Conservation (phyloP, 2,797 vertebrate genomes). For the Pagetopsis macropterus region DNA sequence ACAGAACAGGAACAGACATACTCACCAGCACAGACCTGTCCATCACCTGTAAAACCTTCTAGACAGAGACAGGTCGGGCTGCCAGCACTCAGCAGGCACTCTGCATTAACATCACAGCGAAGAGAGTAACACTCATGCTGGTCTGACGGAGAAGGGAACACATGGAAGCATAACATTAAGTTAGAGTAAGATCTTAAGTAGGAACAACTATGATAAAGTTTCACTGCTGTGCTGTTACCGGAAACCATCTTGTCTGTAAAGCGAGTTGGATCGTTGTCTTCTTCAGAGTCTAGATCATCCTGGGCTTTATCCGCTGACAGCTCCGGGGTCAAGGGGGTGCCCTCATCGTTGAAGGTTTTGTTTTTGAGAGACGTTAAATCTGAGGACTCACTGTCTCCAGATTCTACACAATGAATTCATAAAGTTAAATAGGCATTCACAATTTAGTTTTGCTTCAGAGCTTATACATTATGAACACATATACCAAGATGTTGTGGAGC, state of each 20-base stretch:
- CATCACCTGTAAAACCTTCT: slow-evolving; percentile 87
- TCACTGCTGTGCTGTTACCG: slow-evolving; percentile 77
- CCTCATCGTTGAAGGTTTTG: slow-evolving; percentile 62
- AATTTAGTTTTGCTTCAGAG: not conserved
- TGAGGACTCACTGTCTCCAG: slow-evolving; percentile 43
- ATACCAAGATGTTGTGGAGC: too few relatives aligned
- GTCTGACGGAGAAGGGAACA: slow-evolving; percentile 75
- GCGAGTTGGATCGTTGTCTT: slow-evolving; percentile 48
- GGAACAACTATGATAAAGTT: not conserved
- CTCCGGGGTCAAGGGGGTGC: slow-evolving; percentile 18
- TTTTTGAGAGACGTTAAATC: slow-evolving; percentile 55
- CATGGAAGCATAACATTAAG: slow-evolving; percentile 8
- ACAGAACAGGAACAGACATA: not conserved
- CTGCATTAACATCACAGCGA: slow-evolving; percentile 83
- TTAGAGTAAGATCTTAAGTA: not conserved
- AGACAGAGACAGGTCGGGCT: slow-evolving; percentile 84
- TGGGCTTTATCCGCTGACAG: slow-evolving; percentile 12
- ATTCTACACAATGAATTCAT: slow-evolving; percentile 45
- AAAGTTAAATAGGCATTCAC: not conserved
- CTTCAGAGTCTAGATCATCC: slow-evolving; percentile 18
- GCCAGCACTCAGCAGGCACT: slow-evolving; percentile 80
- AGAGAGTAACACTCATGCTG: slow-evolving; percentile 84
- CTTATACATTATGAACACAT: not conserved
- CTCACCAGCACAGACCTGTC: slow-evolving; percentile 87
- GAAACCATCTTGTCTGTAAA: slow-evolving; percentile 89